phyloP scores from a whole-genome alignment of 2,797 vertebrate genomes.

The Poecilia velifera region DNA sequence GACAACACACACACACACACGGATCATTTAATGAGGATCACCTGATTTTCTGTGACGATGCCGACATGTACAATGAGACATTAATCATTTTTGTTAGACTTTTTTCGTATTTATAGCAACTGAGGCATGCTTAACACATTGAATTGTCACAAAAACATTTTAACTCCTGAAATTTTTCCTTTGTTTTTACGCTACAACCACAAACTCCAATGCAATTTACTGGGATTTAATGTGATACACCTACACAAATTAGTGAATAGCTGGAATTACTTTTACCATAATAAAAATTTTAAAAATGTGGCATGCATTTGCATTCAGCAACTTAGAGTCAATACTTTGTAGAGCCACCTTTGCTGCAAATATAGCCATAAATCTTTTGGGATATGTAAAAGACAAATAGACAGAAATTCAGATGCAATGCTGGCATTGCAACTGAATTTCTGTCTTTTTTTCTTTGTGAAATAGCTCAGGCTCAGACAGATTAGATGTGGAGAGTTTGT shows the following conservation, averaged over 20 bases:
- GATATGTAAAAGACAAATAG: background rate
- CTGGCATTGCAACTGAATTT: background rate
- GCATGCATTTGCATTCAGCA: background rate
- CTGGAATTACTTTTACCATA: too few species aligned
- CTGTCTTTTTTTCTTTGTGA: background rate
- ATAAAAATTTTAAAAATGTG: background rate
- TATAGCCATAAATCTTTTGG: background rate
- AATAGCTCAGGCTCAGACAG: background rate
- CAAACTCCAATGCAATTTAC: background rate
- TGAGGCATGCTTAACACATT: background rate
- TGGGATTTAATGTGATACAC: background rate
- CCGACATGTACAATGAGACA: background rate
- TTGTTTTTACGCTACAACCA: background rate
- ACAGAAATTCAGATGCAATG: too few species aligned
- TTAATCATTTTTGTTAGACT: background rate
- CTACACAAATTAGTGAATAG: background rate
- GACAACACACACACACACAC: conserved; percentile 15
- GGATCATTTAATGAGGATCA: background rate
- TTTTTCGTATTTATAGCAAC: background rate
- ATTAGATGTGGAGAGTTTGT: background rate
- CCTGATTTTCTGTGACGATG: background rate
- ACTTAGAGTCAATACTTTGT: background rate
- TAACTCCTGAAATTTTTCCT: background rate
- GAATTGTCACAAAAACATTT: background rate
- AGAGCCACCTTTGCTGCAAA: background rate